Evolutionary conservation across 1,140 invertebrate genomes (phyloP), one percentile per base, ranked within the genome.

Genomic region (Atta cephalotes): DNA sequence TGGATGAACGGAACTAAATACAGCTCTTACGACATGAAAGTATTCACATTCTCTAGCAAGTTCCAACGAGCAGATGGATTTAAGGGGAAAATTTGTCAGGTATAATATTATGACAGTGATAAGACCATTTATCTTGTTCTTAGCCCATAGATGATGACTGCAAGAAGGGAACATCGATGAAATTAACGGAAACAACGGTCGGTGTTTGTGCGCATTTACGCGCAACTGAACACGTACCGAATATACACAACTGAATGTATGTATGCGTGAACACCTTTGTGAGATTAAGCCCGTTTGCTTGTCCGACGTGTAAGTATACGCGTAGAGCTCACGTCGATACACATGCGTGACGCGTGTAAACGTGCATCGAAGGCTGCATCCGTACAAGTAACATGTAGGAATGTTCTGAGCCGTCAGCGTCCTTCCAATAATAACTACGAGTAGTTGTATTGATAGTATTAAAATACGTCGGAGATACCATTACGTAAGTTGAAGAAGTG

Each of bases 91-190:
- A 84, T 68, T 87, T 84, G 62, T 62, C 70, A n/a, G 70, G 49
- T 82, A 3, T 31, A 53, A 87, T 68, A 65, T 85, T 78, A 78
- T 71, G 77, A 51, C 45, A 72, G 84, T 4, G 53, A 85, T 66
- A 35, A 66, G 84, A 80, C 87, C 88, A 92, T 92, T 93, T 90
- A 90, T 93, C 92, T 92, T 92, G 90, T 88, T 89, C 85, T 88
- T 89, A 91, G 88, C 82, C 88, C 92, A 92, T 92, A 87, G 91
- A 92, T 92, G 91, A 91, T 92, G 89, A 92, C 90, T 76, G 86
- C 74, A 56, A 85, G 51, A 39, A 87, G 51, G 31, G 49, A 49
- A 65, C 12, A 39, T 39, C 49, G 71, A 58, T 70, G 31, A 51
- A 82, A 87, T 62, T 70, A 60, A 76, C 87, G 84, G 88, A 78